Percentiles rank a stretch among this genome's conserved stretches.
These are phyloP conservation scores for Sarcophaga rosellei DNA, from an alignment of 2,888 invertebrate species.

Conservation along the genomic window DNA sequence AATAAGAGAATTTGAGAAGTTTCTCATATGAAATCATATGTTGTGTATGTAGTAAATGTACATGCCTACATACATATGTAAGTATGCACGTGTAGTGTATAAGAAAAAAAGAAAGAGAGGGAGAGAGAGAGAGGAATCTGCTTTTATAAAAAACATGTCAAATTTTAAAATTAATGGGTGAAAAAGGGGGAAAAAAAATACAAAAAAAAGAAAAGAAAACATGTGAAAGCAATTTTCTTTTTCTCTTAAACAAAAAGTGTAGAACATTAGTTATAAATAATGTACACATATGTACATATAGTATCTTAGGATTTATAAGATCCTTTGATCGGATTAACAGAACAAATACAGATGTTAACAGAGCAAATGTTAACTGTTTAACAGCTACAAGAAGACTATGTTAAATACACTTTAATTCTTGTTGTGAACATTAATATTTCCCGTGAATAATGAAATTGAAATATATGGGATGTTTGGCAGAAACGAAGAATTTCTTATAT, in stretches of 20 bases:
- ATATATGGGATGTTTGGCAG: too few species aligned
- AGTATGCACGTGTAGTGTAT: conserved; percentile 1
- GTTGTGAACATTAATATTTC: too few species aligned
- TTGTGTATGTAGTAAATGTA: not conserved
- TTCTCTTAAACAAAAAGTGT: not conserved
- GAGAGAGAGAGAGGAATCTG: not conserved
- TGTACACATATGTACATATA: too few species aligned
- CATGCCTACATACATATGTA: conserved; percentile 19
- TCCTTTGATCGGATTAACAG: too few species aligned
- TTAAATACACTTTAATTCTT: too few species aligned
- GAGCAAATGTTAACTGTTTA: too few species aligned
- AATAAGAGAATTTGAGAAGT: not conserved
- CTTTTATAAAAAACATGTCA: conserved; percentile 32
- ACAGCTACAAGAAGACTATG: too few species aligned
- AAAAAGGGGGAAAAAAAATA: conserved; percentile 11
- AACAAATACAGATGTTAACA: too few species aligned
- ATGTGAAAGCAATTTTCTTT: not conserved
- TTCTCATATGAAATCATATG: not conserved
- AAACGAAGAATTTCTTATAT: too few species aligned
- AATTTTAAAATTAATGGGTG: conserved; percentile 45
- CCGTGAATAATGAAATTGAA: too few species aligned
- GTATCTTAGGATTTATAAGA: too few species aligned
- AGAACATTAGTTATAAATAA: too few species aligned
- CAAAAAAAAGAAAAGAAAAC: conserved; percentile 12
- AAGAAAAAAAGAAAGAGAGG: not conserved